Conservation (phyloP, 2,797 vertebrate species). For the Zalophus californianus region DNA sequence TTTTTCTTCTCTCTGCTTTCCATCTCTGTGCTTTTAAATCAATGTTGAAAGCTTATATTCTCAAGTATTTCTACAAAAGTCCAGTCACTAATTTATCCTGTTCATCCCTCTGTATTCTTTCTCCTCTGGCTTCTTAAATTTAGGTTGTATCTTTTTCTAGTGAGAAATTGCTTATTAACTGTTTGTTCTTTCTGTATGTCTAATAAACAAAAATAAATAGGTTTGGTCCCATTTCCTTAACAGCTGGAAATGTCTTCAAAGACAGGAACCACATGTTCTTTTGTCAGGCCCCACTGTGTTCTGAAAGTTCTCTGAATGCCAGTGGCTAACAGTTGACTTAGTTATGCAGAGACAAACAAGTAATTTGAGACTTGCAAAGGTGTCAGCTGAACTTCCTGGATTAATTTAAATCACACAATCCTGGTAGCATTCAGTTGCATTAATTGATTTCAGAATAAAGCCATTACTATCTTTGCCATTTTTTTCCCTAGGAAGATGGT, state of each 20-base stretch:
- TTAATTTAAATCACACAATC: neutral
- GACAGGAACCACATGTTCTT: neutral
- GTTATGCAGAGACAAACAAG: neutral
- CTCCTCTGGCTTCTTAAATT: neutral
- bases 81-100: neutral
- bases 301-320: neutral
- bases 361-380: neutral
- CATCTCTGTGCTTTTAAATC: neutral
- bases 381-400: neutral
- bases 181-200: neutral
- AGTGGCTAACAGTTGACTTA: neutral
- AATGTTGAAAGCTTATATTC: neutral
- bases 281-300: neutral
- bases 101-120: neutral
- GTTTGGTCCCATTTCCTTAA: neutral
- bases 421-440: neutral
- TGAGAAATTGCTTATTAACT: neutral
- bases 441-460: neutral
- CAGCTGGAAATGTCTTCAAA: neutral
- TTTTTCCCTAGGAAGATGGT: neutral
- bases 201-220: neutral
- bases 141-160: neutral
- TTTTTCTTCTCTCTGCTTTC: neutral
- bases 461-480: neutral
- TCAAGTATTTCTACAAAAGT: neutral